These are phyloP conservation scores for Drosophila recens DNA, from an alignment of 2,888 invertebrate genomes.

Conservation along the genomic window DNA sequence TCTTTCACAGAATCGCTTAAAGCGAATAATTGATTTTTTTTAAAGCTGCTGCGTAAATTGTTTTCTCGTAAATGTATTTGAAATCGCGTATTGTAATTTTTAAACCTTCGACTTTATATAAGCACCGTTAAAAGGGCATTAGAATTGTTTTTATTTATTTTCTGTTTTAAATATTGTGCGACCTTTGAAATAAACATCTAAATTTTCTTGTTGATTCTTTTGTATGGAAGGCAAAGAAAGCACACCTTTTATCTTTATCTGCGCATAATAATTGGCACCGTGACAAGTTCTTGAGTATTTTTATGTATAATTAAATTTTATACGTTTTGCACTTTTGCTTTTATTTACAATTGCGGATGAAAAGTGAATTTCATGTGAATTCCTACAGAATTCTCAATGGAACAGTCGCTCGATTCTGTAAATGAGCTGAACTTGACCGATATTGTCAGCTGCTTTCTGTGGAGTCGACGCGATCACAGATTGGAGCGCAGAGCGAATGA, in stretches of 20 bases:
- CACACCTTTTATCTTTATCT: slow-evolving; percentile 51
- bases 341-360: background rate
- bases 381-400: slow-evolving; percentile 10
- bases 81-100: slow-evolving; percentile 17
- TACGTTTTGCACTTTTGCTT: slow-evolving; percentile 36
- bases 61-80: slow-evolving; percentile 13
- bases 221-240: slow-evolving; percentile 12
- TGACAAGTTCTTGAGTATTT: slow-evolving; percentile 61
- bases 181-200: slow-evolving; percentile 46
- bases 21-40: slow-evolving; percentile 13
- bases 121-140: slow-evolving; percentile 21
- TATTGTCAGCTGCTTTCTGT: slow-evolving; percentile 51
- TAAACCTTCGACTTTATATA: slow-evolving; percentile 43
- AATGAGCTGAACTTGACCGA: slow-evolving; percentile 79
- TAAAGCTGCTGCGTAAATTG: slow-evolving; percentile 67
- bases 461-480: background rate
- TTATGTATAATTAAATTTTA: slow-evolving; percentile 20
- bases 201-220: slow-evolving; percentile 21
- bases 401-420: slow-evolving; percentile 20
- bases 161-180: slow-evolving; percentile 25
- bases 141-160: slow-evolving; percentile 18
- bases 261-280: slow-evolving; percentile 55
- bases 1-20: slow-evolving; percentile 4
- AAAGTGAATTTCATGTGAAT: slow-evolving; percentile 21
- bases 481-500: slow-evolving; percentile 12